A percentile compares a stretch with the other conserved stretches of the same genome.
Conservation (phyloP, 2,797 vertebrate genomes). For the Hemitrygon akajei region DNA sequence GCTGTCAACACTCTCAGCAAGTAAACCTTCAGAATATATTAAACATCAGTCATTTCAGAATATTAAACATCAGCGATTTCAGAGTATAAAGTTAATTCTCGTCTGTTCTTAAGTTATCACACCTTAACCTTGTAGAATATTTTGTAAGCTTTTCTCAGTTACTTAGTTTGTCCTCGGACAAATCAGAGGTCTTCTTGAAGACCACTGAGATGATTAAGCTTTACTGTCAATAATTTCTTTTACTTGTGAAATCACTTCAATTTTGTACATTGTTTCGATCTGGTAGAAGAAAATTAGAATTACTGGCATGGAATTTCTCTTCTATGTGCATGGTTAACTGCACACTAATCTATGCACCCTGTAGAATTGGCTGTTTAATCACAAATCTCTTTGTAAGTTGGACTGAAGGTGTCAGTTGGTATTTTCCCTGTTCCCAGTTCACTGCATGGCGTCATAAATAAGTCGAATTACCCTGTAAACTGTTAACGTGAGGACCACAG, state of each 20-base stretch:
- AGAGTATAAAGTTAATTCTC: background rate
- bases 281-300: background rate
- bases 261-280: background rate
- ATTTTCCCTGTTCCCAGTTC: background rate
- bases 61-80: too few relatives aligned
- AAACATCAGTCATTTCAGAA: too few relatives aligned
- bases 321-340: background rate
- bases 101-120: background rate
- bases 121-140: background rate
- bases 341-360: background rate
- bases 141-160: background rate
- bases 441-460: background rate
- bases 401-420: background rate
- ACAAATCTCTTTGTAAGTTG: background rate
- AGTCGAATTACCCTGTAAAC: background rate
- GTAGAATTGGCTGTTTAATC: background rate
- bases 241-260: background rate
- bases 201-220: background rate
- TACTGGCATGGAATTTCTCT: background rate
- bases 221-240: background rate
- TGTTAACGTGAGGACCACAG: too few relatives aligned
- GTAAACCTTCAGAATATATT: background rate
- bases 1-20: background rate
- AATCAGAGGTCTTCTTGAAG: background rate
- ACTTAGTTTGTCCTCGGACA: background rate